Evolutionary conservation across 1,140 invertebrate species (phyloP), one percentile per base, ranked within the genome.

Genomic region (Drosophila pectinifera): DNA sequence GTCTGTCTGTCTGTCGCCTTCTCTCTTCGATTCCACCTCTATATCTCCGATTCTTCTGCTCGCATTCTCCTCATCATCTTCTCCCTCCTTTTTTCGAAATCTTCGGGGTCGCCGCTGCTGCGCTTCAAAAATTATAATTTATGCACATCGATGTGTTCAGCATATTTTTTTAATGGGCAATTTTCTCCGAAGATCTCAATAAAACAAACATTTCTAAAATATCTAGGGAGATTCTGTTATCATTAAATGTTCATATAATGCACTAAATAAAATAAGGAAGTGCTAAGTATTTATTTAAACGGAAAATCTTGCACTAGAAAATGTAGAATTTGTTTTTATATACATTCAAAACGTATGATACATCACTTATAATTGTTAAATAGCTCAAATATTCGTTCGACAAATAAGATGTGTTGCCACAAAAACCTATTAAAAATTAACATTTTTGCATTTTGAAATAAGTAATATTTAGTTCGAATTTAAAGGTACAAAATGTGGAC

Each of bases 11-110:
- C 42, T 36, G 34, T 31, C 56, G 42, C 54, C 42, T 64, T 65
- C 59, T 69, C 46, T 77, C 62, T 72, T 74, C 75, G 73, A 75
- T 82, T 83, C 80, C 48, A 69, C 67, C 67, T 53, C 49, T 69
- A 63, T 64, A 63, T 34, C 58, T 31, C 24, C 43, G 10, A 62
- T 62, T 36, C 28, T 42, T 53, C 49, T 53, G 49, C 49, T 53
- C 49, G 22, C 49, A 53, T 53, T 53, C 49, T 53, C 26, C 26
- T 39, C 59, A 42, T 59, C 38, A 20, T 39, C 59, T 58, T 59
- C 26, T 36, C 18, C 65, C 18, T 63, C 24, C 24, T 24, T 46
- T 11, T 41, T 49, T 68, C 22, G 28, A 68, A 46, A 68, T 68
- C 64, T 68, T 68, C 26, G 64, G 64, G 43, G 49, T 59, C 28